Base-by-base conservation (phyloP, 1,140 invertebrate species). In the Nilaparvata lugens region DNA sequence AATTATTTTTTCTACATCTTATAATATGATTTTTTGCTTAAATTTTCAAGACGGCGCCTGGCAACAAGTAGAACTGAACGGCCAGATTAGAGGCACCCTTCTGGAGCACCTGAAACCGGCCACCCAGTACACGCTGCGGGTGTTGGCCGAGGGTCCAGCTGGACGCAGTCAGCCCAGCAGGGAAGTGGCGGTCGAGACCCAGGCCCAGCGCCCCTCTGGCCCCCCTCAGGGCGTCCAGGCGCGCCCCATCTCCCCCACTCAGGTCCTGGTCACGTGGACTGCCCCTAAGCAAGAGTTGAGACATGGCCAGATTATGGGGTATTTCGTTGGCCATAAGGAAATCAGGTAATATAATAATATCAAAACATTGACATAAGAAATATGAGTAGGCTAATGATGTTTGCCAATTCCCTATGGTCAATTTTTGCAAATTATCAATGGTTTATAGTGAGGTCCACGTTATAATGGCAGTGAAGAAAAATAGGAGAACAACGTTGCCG, bases 91-190 rank as follows among this genome's bases (percentile, higher is more conserved):
- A 18, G 80, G 80, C 21, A 81, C 83, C 0, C 65, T 85, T 7
- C 79, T 87, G 25, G 83, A 86, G 63, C 81, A 85, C 64, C 69
- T 93, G 0, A 85, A 87, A 68, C 89, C 90, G 6, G 86, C 89
- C 0, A 91, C 87, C 0, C 79, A 76, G 48, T 93, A 93, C 67
- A 76, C 81, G 0, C 81, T 93, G 58, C 75, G 88, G 14, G 79
- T 93, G 0, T 80, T 86, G 57, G 88, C 89, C 1, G 85, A 87
- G 71, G 89, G 89, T 19, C 80, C 83, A 3, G 83, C 88, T 0
- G 88, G 88, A 2, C 77, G 80, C 63, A 88, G 89, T 66, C 72
- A 76, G 3, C 84, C 88, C 0, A 89, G 87, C 56, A 73, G 80
- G n/a, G 83, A 85, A 58, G 69, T 91, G 4, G 66, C 77, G 0